Evolutionary conservation across 1,140 invertebrate genomes (phyloP).

Genomic region (Carposina sasakii): DNA sequence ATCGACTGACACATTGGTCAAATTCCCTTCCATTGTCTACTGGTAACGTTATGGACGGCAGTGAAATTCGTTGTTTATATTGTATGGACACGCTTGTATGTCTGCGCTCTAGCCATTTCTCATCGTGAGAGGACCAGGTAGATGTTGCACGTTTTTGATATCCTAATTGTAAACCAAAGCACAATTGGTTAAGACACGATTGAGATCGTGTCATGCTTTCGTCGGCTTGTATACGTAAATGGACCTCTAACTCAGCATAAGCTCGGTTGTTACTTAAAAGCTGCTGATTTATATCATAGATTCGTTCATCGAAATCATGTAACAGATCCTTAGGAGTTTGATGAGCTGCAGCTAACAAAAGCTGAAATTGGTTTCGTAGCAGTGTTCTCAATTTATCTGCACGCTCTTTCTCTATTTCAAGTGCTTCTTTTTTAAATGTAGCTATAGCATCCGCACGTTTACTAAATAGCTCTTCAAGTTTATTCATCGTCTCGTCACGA

Average conservation of each 20-base stretch:
- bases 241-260: constrained; percentile 39
- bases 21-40: constrained; percentile 29
- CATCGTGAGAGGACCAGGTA: no score
- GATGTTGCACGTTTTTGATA: constrained; percentile 24
- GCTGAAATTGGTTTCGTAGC: constrained; percentile 43
- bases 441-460: constrained; percentile 28
- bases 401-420: constrained; percentile 43
- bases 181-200: constrained; percentile 42
- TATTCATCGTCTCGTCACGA: constrained; percentile 27
- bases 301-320: constrained; percentile 49
- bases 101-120: no score
- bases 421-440: constrained; percentile 37
- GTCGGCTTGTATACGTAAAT: constrained; percentile 39
- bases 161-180: constrained; percentile 20
- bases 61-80: no score
- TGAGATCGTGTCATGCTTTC: constrained; percentile 28
- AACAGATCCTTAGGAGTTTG: constrained; percentile 41
- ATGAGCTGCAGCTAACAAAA: constrained; percentile 34
- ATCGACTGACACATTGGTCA: constrained; percentile 25
- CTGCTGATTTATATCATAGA: constrained; percentile 57
- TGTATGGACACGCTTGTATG: no score
- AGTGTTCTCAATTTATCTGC: constrained; percentile 34
- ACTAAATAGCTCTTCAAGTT: constrained; percentile 26
- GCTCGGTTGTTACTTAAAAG: constrained; percentile 48
- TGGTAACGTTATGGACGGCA: no score